Conservation (phyloP, 2,888 invertebrate species). For the Eustalomyia histrio region DNA sequence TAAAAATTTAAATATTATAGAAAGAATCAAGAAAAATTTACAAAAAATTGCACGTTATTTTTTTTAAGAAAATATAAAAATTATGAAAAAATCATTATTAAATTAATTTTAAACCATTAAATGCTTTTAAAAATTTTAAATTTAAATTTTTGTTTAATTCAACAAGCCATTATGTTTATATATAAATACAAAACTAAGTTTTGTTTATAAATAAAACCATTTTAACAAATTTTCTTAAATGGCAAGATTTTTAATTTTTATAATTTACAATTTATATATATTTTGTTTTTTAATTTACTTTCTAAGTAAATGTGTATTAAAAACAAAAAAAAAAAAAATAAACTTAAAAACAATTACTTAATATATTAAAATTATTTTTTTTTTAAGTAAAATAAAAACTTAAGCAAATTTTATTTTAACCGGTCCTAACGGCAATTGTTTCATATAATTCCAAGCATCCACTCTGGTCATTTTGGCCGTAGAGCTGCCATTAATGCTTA, state of each 20-base stretch:
- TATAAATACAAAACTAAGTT: constrained; percentile 48
- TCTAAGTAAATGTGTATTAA: constrained; percentile 43
- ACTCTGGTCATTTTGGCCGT: constrained; percentile 93
- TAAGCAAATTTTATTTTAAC: constrained; percentile 81
- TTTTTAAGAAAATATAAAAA: constrained; percentile 12
- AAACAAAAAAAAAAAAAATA: constrained; percentile 40
- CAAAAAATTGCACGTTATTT: constrained; percentile 6
- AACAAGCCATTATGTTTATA: constrained; percentile 34
- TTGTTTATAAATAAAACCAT: constrained; percentile 19
- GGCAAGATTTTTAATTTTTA: constrained; percentile 64
- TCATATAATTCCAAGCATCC: constrained; percentile 96
- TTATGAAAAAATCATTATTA: not conserved
- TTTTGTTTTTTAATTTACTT: constrained; percentile 51
- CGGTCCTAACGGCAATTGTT: constrained; percentile 91
- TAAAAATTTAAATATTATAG: not conserved
- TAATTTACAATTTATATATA: constrained; percentile 36
- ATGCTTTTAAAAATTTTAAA: constrained; percentile 5
- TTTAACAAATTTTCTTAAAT: constrained; percentile 32
- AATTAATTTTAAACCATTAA: constrained; percentile 29
- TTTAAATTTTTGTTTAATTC: constrained; percentile 20
- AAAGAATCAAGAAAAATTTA: not conserved
- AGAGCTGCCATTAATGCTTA: constrained; percentile 89
- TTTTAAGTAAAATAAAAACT: constrained; percentile 46
- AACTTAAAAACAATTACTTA: constrained; percentile 38
- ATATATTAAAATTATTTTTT: constrained; percentile 12